phyloP scores from a whole-genome alignment of 2,113 vertebrate genomes.

The Passer domesticus region DNA sequence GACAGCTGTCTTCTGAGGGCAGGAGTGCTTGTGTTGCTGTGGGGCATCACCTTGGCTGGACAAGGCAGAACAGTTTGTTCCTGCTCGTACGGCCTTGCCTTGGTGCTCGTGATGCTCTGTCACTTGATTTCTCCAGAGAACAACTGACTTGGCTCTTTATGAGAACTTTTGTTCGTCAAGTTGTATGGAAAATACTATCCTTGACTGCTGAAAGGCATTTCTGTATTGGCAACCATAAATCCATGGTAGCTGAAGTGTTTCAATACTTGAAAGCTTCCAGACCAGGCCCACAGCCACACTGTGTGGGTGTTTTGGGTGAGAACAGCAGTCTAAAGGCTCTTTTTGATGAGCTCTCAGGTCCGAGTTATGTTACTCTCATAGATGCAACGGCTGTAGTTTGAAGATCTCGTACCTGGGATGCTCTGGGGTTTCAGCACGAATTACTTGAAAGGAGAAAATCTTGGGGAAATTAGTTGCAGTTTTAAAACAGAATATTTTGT shows the following conservation, averaged over 20 bases:
- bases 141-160: not conserved
- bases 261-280: not conserved
- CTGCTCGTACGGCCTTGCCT: not conserved
- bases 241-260: not conserved
- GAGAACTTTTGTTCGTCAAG: not conserved
- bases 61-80: not conserved
- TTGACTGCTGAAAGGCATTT: not conserved
- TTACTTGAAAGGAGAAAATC: slow-evolving; percentile 53
- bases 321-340: rapidly evolving
- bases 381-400: not conserved
- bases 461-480: slow-evolving; percentile 69
- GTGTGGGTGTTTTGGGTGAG: not conserved
- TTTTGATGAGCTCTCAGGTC: not conserved
- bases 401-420: not conserved
- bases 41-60: not conserved
- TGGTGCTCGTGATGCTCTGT: not conserved
- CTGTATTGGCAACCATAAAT: not conserved
- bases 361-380: not conserved
- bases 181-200: not conserved
- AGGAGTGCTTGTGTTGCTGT: not conserved
- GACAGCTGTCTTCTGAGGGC: not conserved
- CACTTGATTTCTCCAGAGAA: not conserved
- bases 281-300: not conserved
- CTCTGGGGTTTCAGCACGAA: slow-evolving; percentile 35
- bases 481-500: slow-evolving; percentile 80